Evolutionary conservation across 2,113 vertebrate genomes (phyloP), one percentile per base, ranked within the genome.

Genomic region (Ceuthmochares aereus): DNA sequence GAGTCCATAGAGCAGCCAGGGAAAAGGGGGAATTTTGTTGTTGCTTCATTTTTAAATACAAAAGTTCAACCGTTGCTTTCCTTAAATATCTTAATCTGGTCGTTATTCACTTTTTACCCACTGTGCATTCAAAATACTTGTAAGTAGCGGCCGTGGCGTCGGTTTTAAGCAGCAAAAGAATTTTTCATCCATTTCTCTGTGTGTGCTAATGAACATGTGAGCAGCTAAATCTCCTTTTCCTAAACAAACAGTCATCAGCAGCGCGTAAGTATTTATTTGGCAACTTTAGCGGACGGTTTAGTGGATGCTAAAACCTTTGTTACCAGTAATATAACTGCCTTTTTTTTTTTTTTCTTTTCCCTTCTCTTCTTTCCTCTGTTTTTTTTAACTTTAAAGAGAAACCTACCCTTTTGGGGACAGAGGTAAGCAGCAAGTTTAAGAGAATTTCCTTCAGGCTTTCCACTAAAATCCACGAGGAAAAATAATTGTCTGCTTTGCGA

Each of bases 31-130:
- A 13, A 18, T 86, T 95, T 89, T 91, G 63, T 40, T 77, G 74
- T 72, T 83, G n/a, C 68, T 94, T 97, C 97, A 96, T 97, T 97
- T 98, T 97, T 95, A 12, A 42, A 42, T 37, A 59, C 19, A 91
- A 93, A 97, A 98, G 98, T 99, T 98, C 98, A 98, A 97, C 98
- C 97, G 92, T 98, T 98, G 97, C 97, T 98, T 97, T 97, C 95
- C 95, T 98, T 98, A 96, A 98, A 98, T 98, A 98, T 98, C 98
- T 98, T 97, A 93, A 95, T 95, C 93, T 95, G 91, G 94, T 92
- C 91, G 93, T 96, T 95, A 94, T 92, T 96, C 96, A 96, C 87
- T 96, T 96, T 94, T 91, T 94, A 23, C 78, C 43, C 79, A 84
- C 69, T 86, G 87, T 94, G 81, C 94, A 79, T 93, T 59, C 81